phyloP scores from a whole-genome alignment of 2,113 vertebrate species.

The Cranoglanis bouderius region DNA sequence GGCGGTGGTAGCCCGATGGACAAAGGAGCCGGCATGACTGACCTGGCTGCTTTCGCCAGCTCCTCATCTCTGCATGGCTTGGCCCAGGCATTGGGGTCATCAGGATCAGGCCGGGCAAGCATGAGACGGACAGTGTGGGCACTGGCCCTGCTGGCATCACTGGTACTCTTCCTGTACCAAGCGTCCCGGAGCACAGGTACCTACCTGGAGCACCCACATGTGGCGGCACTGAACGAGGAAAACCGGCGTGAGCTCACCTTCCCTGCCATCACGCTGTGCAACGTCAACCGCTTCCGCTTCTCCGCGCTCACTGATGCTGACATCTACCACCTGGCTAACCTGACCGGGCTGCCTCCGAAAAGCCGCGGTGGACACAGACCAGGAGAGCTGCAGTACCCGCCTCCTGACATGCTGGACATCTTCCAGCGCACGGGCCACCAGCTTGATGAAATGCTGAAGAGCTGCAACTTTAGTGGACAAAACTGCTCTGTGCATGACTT shows the following conservation, averaged over 20 bases:
- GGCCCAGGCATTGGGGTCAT: conserved; percentile 82
- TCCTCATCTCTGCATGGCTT: conserved; percentile 95
- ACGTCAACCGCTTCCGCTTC: conserved; percentile 97
- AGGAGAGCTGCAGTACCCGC: conserved; percentile 88
- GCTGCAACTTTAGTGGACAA: conserved; percentile 98
- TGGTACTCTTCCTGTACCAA: conserved; percentile 91
- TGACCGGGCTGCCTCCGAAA: conserved; percentile 95
- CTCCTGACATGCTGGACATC: conserved; percentile 97
- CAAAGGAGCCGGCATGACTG: conserved; percentile 68
- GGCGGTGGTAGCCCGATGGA: conserved; percentile 90
- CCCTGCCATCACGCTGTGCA: conserved; percentile 96
- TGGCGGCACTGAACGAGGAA: conserved; percentile 87
- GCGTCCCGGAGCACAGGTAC: conserved; percentile 86
- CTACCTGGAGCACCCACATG: conserved; percentile 93
- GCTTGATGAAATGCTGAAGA: conserved; percentile 96
- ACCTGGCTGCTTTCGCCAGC: conserved; percentile 90
- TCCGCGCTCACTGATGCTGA: conserved; percentile 92
- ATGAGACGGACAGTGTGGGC: conserved; percentile 92
- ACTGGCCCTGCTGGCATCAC: conserved; percentile 85
- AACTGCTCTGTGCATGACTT: conserved; percentile 93
- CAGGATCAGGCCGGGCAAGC: conserved; percentile 80
- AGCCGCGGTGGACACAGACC: conserved; percentile 94
- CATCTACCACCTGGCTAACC: conserved; percentile 97
- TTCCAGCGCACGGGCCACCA: conserved; percentile 98
- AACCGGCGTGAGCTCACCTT: conserved; percentile 87